Percentiles rank a stretch among this genome's conserved stretches.
Conservation (phyloP, 2,113 vertebrate species). For the Salvator merianae region DNA sequence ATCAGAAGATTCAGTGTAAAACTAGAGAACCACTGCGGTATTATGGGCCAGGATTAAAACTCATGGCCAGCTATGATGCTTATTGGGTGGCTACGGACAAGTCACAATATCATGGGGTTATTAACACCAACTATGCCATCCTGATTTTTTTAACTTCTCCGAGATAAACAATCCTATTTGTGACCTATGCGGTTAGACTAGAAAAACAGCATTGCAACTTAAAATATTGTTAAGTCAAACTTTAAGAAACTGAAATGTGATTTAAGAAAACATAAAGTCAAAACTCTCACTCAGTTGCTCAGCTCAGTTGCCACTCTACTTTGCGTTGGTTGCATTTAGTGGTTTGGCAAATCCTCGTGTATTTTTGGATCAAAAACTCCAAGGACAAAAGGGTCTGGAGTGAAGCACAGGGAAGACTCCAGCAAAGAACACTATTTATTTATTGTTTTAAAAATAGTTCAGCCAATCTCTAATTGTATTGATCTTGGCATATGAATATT, state of each 20-base stretch:
- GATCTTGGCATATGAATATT: constrained; percentile 76
- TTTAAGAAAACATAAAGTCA: constrained; percentile 60
- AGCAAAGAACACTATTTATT: constrained; percentile 76
- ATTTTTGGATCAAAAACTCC: constrained; percentile 80
- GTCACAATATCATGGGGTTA: background rate
- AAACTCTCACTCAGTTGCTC: constrained; percentile 59
- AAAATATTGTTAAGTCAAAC: constrained; percentile 59
- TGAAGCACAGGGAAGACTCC: constrained; percentile 78
- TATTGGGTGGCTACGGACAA: background rate
- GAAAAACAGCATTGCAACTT: background rate
- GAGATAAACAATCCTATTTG: background rate
- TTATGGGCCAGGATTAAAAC: background rate
- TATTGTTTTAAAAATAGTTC: constrained; percentile 80
- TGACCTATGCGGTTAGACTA: constrained; percentile 12
- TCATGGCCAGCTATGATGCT: background rate
- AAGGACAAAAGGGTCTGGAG: constrained; percentile 78
- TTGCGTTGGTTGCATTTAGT: constrained; percentile 77
- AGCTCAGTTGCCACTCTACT: constrained; percentile 61
- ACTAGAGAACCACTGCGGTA: background rate
- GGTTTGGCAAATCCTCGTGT: constrained; percentile 75
- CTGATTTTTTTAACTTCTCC: background rate
- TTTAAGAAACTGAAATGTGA: constrained; percentile 57
- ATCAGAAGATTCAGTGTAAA: background rate
- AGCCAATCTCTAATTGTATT: constrained; percentile 77
- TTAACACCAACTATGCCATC: background rate